These are phyloP conservation scores for Carposina sasakii DNA, from an alignment of 1,140 invertebrate species.

Conservation along the genomic window DNA sequence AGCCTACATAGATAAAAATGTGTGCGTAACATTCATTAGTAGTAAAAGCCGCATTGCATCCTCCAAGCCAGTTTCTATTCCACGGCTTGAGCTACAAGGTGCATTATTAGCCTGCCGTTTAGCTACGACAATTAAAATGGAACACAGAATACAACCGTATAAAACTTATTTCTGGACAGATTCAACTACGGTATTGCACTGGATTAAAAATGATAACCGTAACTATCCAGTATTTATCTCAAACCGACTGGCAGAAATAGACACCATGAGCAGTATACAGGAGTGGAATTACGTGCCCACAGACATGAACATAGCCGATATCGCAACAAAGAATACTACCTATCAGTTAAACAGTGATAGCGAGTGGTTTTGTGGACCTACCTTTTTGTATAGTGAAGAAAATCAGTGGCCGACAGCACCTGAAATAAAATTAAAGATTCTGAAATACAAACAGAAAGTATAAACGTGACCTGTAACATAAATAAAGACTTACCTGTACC, in stretches of 20 bases:
- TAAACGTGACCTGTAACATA: slow-evolving; percentile 3
- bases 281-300: slow-evolving; percentile 33
- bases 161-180: slow-evolving; percentile 18
- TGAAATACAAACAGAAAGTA: background rate
- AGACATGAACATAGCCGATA: slow-evolving; percentile 28
- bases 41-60: slow-evolving; percentile 40
- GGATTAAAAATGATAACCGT: slow-evolving; percentile 25
- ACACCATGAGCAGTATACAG: slow-evolving; percentile 23
- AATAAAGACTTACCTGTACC: background rate
- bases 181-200: slow-evolving; percentile 26
- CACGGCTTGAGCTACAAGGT: slow-evolving; percentile 39
- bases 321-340: slow-evolving; percentile 30
- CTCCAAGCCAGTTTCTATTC: slow-evolving; percentile 31
- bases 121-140: slow-evolving; percentile 20
- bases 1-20: background rate
- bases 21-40: slow-evolving; percentile 12
- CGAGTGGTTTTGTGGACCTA: slow-evolving; percentile 19
- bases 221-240: slow-evolving; percentile 26
- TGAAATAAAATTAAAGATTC: background rate
- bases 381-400: slow-evolving; percentile 11
- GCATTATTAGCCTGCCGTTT: slow-evolving; percentile 37
- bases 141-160: background rate
- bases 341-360: background rate
- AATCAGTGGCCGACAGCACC: slow-evolving; percentile 10
- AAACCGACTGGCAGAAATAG: slow-evolving; percentile 31